Evolutionary conservation across 2,888 invertebrate species (phyloP), one percentile per base, ranked within the genome.

Genomic region (Diplazon laetatorius): DNA sequence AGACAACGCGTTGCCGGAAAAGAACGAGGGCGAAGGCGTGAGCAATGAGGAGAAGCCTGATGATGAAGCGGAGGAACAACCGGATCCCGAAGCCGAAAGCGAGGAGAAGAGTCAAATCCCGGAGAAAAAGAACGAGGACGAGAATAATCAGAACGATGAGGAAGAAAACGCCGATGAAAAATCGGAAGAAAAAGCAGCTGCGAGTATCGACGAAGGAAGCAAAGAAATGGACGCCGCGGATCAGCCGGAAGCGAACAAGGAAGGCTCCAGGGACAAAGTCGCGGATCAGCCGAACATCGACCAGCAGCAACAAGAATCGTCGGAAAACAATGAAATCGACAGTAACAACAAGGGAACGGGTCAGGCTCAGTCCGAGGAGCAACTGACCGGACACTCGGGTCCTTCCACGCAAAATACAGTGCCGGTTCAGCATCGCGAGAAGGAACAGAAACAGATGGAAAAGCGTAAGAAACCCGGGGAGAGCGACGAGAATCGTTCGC

Each of bases 401-500:
- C 81, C 88, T 14, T 84, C 89, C 71, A 86, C 85, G 82, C 87
- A 84, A 85, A 90, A 80, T 80, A 89, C 78, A 70, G 91, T 91
- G 69, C 92, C 91, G 78, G 91, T 91, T 75, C 91, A 89, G 89
- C 88, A 46, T 86, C 82, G 91, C 18, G 91, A 93, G 0, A 92
- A 92, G 4, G 87, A 84, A n/a, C 88, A 12, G 80, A 91, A 46
- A 88, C 92, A 50, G 91, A 93, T 20, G 88, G 91, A 93, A 81
- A 93, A 93, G 82, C 93, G 95, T 82, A 95, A 95, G 69, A 95
- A 94, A 85, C 96, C 96, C 0, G 96, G 96, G 0, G 93, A 93
- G 79, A 95, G 95, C 0, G 95, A 97, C 83, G 94, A 95, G 48
- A 94, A 95, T 84, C 92, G 96, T 66, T 95, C 94, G 8, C 91